Percentiles rank a stretch among this genome's conserved stretches.
phyloP scores from a whole-genome alignment of 1,140 invertebrate genomes.

The Cydia pomonella region DNA sequence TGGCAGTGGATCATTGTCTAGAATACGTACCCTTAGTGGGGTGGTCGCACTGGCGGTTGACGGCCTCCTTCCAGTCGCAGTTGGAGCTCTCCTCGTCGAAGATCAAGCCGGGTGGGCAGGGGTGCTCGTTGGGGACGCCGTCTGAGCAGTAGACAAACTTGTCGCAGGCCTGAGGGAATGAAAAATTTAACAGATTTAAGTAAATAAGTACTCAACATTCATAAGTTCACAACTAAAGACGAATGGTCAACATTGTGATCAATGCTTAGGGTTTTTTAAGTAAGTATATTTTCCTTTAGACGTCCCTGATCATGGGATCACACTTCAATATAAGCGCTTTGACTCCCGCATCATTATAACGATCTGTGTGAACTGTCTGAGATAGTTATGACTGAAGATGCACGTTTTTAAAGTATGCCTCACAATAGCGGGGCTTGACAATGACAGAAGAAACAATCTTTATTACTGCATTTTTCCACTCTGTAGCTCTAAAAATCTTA shows the following conservation, averaged over 20 bases:
- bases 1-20: not conserved
- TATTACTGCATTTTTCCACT: no score
- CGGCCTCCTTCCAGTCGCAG: conserved; percentile 86
- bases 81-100: conserved; percentile 88
- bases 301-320: no score
- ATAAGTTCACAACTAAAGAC: no score
- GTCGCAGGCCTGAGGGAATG: conserved; percentile 83
- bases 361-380: no score
- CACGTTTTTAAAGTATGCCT: no score
- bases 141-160: conserved; percentile 92
- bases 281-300: not conserved
- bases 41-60: conserved; percentile 83
- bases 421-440: no score
- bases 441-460: no score
- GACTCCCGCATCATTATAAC: no score
- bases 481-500: no score
- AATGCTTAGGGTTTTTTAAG: not conserved
- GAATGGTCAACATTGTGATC: no score
- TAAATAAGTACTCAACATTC: not conserved
- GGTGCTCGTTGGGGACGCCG: conserved; percentile 85
- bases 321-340: no score
- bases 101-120: conserved; percentile 90
- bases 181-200: conserved; percentile 36
- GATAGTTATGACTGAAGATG: no score
- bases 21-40: conserved; percentile 82